A percentile compares a stretch with the other conserved stretches of the same genome.
phyloP scores from a whole-genome alignment of 2,888 invertebrate genomes.

The Megaustenia siamemsis region DNA sequence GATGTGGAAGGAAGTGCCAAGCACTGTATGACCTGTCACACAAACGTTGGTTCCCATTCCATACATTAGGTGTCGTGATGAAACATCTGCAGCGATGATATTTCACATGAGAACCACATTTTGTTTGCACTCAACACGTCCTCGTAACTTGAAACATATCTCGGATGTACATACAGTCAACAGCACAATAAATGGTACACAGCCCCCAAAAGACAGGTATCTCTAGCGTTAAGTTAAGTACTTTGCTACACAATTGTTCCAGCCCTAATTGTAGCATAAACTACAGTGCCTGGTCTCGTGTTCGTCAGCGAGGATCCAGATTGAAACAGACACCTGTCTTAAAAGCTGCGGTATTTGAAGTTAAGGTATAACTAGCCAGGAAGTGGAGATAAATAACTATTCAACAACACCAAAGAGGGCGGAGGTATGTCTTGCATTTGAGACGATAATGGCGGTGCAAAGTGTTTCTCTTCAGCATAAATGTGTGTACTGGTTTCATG shows the following conservation, averaged over 20 bases:
- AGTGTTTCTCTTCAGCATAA: no score
- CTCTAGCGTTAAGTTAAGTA: background rate
- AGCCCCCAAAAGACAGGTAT: background rate
- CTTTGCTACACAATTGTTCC: background rate
- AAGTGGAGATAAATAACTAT: background rate
- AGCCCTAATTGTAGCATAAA: background rate
- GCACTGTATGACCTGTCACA: background rate
- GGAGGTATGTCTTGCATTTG: no score
- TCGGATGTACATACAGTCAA: background rate
- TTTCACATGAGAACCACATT: background rate
- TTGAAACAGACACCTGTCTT: slow-evolving; percentile 14
- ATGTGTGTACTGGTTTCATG: no score
- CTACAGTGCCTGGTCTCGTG: background rate
- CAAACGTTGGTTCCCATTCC: background rate
- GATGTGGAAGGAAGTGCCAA: background rate
- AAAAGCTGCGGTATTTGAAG: background rate
- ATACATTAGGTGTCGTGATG: background rate
- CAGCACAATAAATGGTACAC: background rate
- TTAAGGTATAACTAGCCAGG: slow-evolving; percentile 8
- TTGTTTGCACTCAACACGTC: background rate
- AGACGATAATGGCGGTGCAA: slow-evolving; percentile 6
- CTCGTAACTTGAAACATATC: background rate
- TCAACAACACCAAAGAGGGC: background rate
- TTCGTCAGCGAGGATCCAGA: background rate
- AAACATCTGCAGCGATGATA: background rate